Evolutionary conservation across 2,797 vertebrate genomes (phyloP).

Genomic region (Sebastolobus alascanus): DNA sequence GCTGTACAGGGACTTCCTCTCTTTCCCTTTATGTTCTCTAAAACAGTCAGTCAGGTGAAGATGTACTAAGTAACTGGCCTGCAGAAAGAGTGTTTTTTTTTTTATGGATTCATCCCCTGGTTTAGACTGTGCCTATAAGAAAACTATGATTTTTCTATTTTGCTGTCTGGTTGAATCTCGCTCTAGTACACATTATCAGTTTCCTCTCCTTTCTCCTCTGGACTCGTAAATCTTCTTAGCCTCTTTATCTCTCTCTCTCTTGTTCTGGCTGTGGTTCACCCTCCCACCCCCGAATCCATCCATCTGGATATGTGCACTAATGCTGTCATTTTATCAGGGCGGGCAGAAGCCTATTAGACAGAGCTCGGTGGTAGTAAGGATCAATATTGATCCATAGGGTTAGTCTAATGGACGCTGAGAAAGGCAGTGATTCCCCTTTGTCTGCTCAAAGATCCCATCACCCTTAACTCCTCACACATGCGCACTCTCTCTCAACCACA

Average conservation of each 20-base stretch:
- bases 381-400: slow-evolving; percentile 82
- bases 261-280: slow-evolving; percentile 31
- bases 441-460: slow-evolving; percentile 76
- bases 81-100: slow-evolving; percentile 29
- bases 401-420: slow-evolving; percentile 83
- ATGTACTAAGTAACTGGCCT: slow-evolving; percentile 44
- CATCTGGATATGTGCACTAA: slow-evolving; percentile 74
- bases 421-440: slow-evolving; percentile 74
- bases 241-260: slow-evolving; percentile 40
- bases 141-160: slow-evolving; percentile 26
- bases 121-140: slow-evolving; percentile 33
- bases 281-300: slow-evolving; percentile 52
- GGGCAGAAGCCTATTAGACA: slow-evolving; percentile 76
- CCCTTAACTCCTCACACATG: slow-evolving; percentile 63
- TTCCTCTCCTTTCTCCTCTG: slow-evolving; percentile 16
- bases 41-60: slow-evolving; percentile 38
- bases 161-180: background rate
- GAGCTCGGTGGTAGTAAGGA: slow-evolving; percentile 69
- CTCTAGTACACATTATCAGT: slow-evolving; percentile 32
- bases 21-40: slow-evolving; percentile 38
- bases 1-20: slow-evolving; percentile 54
- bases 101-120: slow-evolving; percentile 32
- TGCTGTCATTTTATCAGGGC: slow-evolving; percentile 76
- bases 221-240: slow-evolving; percentile 52
- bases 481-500: slow-evolving; percentile 34